phyloP scores from a whole-genome alignment of 2,797 vertebrate genomes.

The Clarias fuscus region DNA sequence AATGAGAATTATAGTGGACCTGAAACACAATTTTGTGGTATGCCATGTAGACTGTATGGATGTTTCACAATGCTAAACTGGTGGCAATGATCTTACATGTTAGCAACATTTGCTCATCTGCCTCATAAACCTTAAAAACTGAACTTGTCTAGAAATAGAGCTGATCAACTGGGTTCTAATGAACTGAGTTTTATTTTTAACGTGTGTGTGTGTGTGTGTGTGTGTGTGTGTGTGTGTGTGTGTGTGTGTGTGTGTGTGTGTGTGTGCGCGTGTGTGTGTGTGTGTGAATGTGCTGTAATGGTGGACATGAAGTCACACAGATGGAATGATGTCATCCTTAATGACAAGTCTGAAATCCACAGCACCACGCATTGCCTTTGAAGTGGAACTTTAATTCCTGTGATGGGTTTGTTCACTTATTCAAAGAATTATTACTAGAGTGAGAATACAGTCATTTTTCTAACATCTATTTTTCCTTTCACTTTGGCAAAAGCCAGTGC shows the following conservation, averaged over 20 bases:
- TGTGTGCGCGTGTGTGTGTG: no score
- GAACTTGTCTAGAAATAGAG: neutral
- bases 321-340: constrained; percentile 60
- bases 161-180: neutral
- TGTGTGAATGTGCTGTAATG: constrained; percentile 47
- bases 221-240: neutral
- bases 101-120: neutral
- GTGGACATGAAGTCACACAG: constrained; percentile 57
- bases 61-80: neutral
- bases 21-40: neutral
- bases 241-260: neutral
- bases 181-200: neutral
- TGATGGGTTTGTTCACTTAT: constrained; percentile 50
- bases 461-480: neutral
- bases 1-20: neutral
- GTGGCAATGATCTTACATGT: neutral
- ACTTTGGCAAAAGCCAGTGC: neutral
- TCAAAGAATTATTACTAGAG: neutral
- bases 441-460: constrained; percentile 1
- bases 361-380: constrained; percentile 60
- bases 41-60: neutral
- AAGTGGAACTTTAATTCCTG: constrained; percentile 59
- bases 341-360: constrained; percentile 55
- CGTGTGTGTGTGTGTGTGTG: neutral
- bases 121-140: neutral